Percentiles rank a stretch among this genome's conserved stretches.
These are phyloP conservation scores for Tiaroga cobitis DNA, from an alignment of 2,797 vertebrate species.

Conservation along the genomic window DNA sequence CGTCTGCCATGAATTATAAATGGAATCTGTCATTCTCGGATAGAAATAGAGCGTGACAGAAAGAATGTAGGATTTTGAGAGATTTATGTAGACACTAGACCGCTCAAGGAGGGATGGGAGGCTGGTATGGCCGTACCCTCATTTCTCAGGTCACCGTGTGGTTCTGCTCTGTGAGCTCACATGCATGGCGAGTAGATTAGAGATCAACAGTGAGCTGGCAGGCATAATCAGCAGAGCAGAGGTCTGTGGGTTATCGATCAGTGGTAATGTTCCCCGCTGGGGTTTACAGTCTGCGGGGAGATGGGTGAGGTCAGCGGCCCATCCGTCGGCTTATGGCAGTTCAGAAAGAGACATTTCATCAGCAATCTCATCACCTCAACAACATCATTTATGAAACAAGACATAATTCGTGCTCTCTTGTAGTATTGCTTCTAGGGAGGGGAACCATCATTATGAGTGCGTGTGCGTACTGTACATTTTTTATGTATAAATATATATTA, in stretches of 20 bases:
- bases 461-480: neutral
- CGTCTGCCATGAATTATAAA: conserved; percentile 19
- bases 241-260: conserved; percentile 40
- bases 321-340: conserved; percentile 9
- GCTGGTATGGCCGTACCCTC: conserved; percentile 9
- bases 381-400: conserved; percentile 2
- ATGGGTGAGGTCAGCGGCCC: conserved; percentile 21
- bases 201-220: conserved; percentile 41
- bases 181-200: conserved; percentile 45
- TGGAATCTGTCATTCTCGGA: conserved; percentile 5
- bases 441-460: neutral
- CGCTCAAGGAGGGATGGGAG: neutral
- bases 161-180: conserved; percentile 18
- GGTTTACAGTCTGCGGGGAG: conserved; percentile 26
- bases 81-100: neutral
- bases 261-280: conserved; percentile 31
- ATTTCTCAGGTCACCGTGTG: conserved; percentile 19
- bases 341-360: conserved; percentile 6
- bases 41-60: conserved; percentile 23
- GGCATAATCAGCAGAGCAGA: conserved; percentile 45
- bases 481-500: neutral
- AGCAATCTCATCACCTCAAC: neutral
- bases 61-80: neutral
- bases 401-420: neutral
- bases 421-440: neutral